Base-by-base conservation (phyloP, 1,140 invertebrate species). In the Littorina saxatilis region DNA sequence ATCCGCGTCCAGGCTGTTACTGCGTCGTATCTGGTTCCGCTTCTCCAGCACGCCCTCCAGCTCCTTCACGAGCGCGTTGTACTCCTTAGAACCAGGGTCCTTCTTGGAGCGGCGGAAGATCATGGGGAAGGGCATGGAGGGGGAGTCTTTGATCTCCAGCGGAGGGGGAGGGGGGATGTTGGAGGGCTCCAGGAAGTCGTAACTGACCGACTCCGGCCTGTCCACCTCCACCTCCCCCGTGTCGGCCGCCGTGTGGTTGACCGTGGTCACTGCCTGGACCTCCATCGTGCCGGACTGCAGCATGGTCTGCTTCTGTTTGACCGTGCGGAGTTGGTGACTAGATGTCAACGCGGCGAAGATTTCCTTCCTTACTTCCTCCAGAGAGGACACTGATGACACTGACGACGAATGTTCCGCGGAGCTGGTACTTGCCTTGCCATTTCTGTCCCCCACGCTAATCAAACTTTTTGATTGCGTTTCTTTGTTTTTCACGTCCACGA, bases 21-120 rank as follows among this genome's bases (percentile, higher is more conserved):
- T 43, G n/a, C 82, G 68, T 7, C 72, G 70, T 27, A 63, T 47
- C 3, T 68, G 47, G 52, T 78, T 78, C 5, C 88, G 78, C 61
- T 84, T 86, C 29, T 86, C 83, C 15, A 88, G 80, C 27, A 87
- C 88, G 17, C 82, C 78, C 4, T 82, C 84, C 80, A 90, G 75
- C 70, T 90, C 89, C 61, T 85, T 85, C 17, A 90, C 84, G 13
- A 90, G 61, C 13, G 84, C 82, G 70, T 88, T 88, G 80, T 90
- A 87, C 27, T 88, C 82, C 79, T 88, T 88, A n/a, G 88, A 89
- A 40, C 88, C 89, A 15, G 86, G 86, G 70, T 90, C 88, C 66
- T 86, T 86, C 52, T 87, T 89, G 15, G 89, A 89, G 61, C 87
- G 84, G 35, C 89, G 87, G 68, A 88, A 90, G 27, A 90, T 86